Conservation (phyloP, 2,888 invertebrate species). For the Argyra leucocephala region DNA sequence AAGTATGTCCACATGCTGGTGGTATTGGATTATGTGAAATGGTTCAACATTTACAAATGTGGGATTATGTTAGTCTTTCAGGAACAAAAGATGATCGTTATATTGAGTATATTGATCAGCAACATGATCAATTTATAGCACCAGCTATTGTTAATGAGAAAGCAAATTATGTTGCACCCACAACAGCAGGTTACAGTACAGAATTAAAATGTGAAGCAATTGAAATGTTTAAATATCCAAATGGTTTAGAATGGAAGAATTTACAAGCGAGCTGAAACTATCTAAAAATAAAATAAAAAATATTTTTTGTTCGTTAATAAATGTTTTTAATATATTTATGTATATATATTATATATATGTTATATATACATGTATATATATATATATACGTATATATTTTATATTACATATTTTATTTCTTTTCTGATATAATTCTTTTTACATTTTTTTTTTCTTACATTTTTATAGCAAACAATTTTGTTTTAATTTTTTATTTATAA, state of each 20-base stretch:
- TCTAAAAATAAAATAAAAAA: neutral
- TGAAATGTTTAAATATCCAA: slow-evolving; percentile 62
- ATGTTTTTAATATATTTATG: too few relatives aligned
- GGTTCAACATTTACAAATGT: slow-evolving; percentile 84
- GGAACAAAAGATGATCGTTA: slow-evolving; percentile 61
- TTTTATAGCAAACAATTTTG: too few relatives aligned
- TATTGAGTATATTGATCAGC: slow-evolving; percentile 81
- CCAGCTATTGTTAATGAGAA: slow-evolving; percentile 57
- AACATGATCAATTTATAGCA: slow-evolving; percentile 76
- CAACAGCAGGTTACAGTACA: slow-evolving; percentile 71
- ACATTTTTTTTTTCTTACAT: too few relatives aligned
- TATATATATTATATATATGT: too few relatives aligned
- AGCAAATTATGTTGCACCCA: slow-evolving; percentile 67
- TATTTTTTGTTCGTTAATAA: too few relatives aligned
- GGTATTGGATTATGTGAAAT: slow-evolving; percentile 89
- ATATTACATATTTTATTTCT: too few relatives aligned
- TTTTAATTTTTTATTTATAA: too few relatives aligned
- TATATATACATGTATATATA: too few relatives aligned
- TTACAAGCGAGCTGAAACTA: neutral
- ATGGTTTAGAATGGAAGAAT: slow-evolving; percentile 64
- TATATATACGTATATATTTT: too few relatives aligned
- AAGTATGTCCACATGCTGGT: slow-evolving; percentile 91
- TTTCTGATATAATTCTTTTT: too few relatives aligned
- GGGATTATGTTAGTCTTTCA: slow-evolving; percentile 71
- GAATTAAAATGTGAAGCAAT: slow-evolving; percentile 62